Conservation (phyloP, 2,888 invertebrate genomes). For the Xestia rhomboidea region DNA sequence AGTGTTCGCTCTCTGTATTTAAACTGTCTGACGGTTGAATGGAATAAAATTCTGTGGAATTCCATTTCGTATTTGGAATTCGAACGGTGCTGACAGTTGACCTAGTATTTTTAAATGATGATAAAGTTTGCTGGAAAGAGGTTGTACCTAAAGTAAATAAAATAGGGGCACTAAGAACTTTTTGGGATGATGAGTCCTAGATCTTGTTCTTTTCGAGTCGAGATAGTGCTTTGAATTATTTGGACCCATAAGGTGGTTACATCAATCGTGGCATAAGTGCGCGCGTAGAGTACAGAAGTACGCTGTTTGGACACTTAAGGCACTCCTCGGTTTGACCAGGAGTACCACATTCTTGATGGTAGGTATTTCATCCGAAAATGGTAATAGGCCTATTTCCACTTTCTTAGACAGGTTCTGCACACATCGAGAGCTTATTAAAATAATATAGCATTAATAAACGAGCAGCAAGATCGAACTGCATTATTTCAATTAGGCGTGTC, state of each 20-base stretch:
- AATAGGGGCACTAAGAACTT: neutral
- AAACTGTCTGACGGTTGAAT: slow-evolving; percentile 10
- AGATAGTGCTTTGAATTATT: no score
- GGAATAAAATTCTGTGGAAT: slow-evolving; percentile 18
- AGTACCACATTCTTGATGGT: neutral
- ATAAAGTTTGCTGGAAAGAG: neutral
- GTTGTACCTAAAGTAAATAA: neutral
- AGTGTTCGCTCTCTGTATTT: slow-evolving; percentile 15
- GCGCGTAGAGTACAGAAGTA: no score
- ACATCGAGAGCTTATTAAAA: neutral
- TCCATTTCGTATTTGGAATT: slow-evolving; percentile 35
- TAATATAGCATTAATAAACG: neutral
- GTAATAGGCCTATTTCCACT: neutral
- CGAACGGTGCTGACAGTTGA: neutral
- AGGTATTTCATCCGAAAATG: neutral
- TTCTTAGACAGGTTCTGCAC: neutral
- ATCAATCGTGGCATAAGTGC: no score
- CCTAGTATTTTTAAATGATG: slow-evolving; percentile 10
- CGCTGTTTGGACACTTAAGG: neutral
- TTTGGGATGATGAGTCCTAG: neutral
- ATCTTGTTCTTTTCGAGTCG: neutral
- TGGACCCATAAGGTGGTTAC: no score
- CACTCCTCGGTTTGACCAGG: neutral
- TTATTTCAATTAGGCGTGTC: slow-evolving; percentile 17
- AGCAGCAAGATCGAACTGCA: slow-evolving; percentile 6